A percentile compares a stretch with the other conserved stretches of the same genome.
Conservation (phyloP, 2,113 vertebrate genomes). For the Solenodon paradoxus region DNA sequence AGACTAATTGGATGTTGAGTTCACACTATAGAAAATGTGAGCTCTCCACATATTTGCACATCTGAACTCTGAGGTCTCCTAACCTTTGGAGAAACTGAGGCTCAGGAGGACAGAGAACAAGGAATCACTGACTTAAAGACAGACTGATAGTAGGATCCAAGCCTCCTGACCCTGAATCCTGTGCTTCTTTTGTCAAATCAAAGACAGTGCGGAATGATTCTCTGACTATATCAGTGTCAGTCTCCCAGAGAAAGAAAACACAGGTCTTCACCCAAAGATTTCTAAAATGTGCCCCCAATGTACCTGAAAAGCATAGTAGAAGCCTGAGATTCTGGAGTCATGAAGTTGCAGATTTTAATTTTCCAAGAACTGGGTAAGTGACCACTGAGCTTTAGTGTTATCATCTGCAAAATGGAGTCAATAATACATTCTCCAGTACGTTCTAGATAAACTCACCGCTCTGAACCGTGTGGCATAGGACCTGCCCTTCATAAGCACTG, state of each 20-base stretch:
- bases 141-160: not conserved
- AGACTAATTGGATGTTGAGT: not conserved
- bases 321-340: not conserved
- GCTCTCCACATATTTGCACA: not conserved
- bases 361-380: not conserved
- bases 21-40: not conserved
- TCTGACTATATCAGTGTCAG: not conserved
- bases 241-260: not conserved
- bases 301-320: not conserved
- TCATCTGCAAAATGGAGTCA: not conserved
- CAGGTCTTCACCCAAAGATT: not conserved
- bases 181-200: not conserved
- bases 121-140: not conserved
- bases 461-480: not conserved
- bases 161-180: not conserved
- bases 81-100: not conserved
- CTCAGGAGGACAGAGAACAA: not conserved
- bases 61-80: not conserved
- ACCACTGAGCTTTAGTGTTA: not conserved
- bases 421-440: not conserved
- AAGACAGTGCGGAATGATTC: not conserved
- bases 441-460: not conserved
- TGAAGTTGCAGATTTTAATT: not conserved
- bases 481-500: not conserved
- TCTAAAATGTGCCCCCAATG: not conserved